Conservation (phyloP, 1,140 invertebrate genomes). For the Drosophila sp. region DNA sequence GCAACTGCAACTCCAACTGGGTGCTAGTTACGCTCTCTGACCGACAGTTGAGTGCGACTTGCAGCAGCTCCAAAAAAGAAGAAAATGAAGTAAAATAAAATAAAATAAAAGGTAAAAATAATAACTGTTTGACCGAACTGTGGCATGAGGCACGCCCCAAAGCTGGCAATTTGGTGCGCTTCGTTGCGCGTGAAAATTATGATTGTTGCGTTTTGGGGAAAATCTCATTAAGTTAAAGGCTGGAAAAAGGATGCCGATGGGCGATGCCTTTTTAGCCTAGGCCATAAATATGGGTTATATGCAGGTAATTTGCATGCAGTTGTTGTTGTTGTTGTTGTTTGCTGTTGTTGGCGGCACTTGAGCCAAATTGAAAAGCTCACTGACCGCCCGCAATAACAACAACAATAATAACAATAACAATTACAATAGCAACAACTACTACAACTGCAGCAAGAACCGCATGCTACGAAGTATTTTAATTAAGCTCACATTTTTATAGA, state of each 20-base stretch:
- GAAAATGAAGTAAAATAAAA: not conserved
- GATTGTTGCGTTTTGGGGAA: conserved; percentile 70
- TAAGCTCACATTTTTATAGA: conserved; percentile 74
- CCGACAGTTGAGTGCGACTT: conserved; percentile 20
- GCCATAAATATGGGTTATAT: conserved; percentile 70
- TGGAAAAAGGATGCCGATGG: conserved; percentile 73
- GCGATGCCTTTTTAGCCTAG: conserved; percentile 32
- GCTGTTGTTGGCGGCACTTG: conserved; percentile 34
- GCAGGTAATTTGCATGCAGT: conserved; percentile 62
- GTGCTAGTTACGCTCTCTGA: conserved; percentile 21
- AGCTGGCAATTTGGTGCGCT: conserved; percentile 71
- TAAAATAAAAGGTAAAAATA: not conserved
- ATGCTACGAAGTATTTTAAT: conserved; percentile 71
- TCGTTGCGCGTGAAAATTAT: conserved; percentile 81
- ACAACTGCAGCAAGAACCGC: conserved; percentile 15
- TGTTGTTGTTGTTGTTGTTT: conserved; percentile 6
- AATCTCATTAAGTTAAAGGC: conserved; percentile 72
- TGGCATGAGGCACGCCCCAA: conserved; percentile 71
- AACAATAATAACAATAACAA: too few species aligned
- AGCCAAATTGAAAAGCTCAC: conserved; percentile 61
- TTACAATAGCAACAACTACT: not conserved
- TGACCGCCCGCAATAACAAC: conserved; percentile 33
- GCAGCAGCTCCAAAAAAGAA: not conserved
- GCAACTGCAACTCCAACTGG: conserved; percentile 15
- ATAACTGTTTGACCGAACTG: conserved; percentile 44